Conservation (phyloP, 2,113 vertebrate species). For the Anoura caudifer region DNA sequence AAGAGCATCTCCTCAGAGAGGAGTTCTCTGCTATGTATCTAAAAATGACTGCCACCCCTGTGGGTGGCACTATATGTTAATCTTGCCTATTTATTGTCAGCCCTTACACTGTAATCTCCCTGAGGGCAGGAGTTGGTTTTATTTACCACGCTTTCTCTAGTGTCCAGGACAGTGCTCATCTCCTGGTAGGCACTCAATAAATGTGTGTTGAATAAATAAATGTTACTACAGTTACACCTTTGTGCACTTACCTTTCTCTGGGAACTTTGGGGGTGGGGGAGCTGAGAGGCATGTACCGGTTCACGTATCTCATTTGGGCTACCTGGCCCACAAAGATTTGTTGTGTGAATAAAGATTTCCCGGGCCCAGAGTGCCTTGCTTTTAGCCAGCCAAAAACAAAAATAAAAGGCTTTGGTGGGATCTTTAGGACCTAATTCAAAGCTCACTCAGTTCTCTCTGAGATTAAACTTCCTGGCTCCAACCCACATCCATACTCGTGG, state of each 20-base stretch:
- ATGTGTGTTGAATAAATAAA: neutral
- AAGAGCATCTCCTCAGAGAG: neutral
- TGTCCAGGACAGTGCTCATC: too few species aligned
- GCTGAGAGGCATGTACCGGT: neutral
- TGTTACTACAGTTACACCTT: neutral
- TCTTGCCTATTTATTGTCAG: neutral
- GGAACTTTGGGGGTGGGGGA: neutral
- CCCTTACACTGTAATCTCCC: neutral
- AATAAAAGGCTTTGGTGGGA: neutral
- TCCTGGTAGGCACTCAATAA: neutral
- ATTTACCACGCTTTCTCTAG: neutral
- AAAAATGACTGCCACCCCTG: neutral
- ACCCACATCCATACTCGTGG: neutral
- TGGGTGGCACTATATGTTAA: neutral
- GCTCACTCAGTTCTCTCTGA: neutral
- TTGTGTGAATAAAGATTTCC: neutral
- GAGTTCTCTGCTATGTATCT: neutral
- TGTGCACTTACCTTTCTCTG: neutral
- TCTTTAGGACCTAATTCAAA: neutral
- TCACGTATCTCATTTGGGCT: neutral
- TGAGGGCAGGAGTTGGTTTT: neutral
- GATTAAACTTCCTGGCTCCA: neutral
- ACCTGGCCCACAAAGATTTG: neutral
- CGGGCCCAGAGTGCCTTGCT: neutral
- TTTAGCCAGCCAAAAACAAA: neutral